These are phyloP conservation scores for Aplochiton taeniatus DNA, from an alignment of 2,797 vertebrate genomes.

Conservation along the genomic window DNA sequence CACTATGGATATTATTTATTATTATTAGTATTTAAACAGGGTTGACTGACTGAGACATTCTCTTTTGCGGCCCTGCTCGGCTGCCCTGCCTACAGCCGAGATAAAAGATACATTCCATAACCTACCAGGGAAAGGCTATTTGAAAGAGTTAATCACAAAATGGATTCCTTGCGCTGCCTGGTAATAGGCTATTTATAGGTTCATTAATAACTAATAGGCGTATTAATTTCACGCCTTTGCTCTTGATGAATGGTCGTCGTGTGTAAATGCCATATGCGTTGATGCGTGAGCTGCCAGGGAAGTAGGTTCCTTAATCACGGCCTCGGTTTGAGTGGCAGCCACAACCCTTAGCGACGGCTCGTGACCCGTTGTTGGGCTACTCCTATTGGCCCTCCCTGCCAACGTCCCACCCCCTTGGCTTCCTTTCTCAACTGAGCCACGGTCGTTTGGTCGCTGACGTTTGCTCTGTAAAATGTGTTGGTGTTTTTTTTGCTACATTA, in stretches of 20 bases:
- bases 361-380: constrained; percentile 3
- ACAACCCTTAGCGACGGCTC: background rate
- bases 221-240: constrained; percentile 9
- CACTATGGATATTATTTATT: too few species aligned
- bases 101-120: too few species aligned
- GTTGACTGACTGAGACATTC: too few species aligned
- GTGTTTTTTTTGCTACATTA: too few species aligned
- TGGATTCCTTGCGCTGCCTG: background rate
- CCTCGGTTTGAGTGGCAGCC: background rate
- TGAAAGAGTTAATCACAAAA: background rate
- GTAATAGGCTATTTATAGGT: constrained; percentile 20
- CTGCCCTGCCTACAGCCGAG: too few species aligned
- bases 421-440: too few species aligned
- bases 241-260: constrained; percentile 23
- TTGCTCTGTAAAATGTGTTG: too few species aligned
- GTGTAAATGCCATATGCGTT: constrained; percentile 6
- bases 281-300: constrained; percentile 16
- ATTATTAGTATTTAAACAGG: too few species aligned
- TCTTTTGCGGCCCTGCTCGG: too few species aligned
- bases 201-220: constrained; percentile 28
- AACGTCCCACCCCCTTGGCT: background rate
- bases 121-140: background rate
- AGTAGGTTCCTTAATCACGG: constrained; percentile 13
- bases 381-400: background rate
- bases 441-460: too few species aligned